Evolutionary conservation across 1,140 invertebrate genomes (phyloP), one percentile per base, ranked within the genome.

Genomic region (Drosophila trapezifrons): DNA sequence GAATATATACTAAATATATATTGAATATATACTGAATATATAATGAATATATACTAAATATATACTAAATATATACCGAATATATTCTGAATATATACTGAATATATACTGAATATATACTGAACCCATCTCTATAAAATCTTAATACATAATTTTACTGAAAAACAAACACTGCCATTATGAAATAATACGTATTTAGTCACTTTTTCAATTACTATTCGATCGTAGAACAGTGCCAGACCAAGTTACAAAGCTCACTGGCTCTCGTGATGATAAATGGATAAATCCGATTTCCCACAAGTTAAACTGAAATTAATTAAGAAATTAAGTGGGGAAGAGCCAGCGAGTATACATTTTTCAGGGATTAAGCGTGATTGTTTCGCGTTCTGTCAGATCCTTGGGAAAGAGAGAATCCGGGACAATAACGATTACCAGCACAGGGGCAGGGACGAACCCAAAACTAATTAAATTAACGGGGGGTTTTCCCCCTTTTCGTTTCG

Each of bases 381-480:
- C 4, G 29, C 29, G 45, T 15, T 20, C 22, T 2, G 20, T 7
- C 29, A 32, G 9, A 10, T 22, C 22, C 22, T 22, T 22, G 13
- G 3, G n/a, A 27, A 43, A 18, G 9, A 18, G 9, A n/a, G 25
- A 42, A 13, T 29, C 54, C 35, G 2, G 63, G 63, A 66, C 63
- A 66, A 66, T 45, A 18, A 18, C 22, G 51, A 22, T 54, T 37
- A 45, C 57, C 75, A 65, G 54, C 29, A 10, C 29, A 32, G 22
- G 22, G 22, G 22, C 22, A 65, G 17, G n/a, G 8, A 17, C 25
- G 64, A 35, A 35, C 29, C 49, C n/a, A 65, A 86, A 87, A 89
- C 84, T 89, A 87, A 87, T 89, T 89, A 80, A 83, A 77, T 83
- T 76, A 87, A 69, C 65, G 57, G 47, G 42, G 25, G 49, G 0